Base-by-base conservation (phyloP, 2,888 invertebrate genomes). In the Tachystola acroxantha region DNA sequence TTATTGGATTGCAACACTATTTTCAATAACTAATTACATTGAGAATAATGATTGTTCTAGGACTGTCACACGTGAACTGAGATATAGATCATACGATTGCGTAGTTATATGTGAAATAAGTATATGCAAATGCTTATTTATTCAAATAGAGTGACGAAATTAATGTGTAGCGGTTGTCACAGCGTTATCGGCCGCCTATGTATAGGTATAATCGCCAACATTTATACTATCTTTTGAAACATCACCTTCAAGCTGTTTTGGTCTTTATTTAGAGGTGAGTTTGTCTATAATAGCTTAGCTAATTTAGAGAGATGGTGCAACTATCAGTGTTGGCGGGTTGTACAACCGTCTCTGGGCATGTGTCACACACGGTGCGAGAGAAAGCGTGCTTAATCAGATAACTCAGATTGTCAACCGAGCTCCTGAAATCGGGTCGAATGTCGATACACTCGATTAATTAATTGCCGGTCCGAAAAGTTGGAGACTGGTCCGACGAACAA, bases 381-480 rank as follows among this genome's bases (percentile, higher is more conserved):
- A 86, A 86, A 86, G 85, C 85, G 84, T 80, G 80, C 77, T 85
- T 80, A 76, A 86, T 86, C 85, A 85, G 86, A 85, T 84, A 86
- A 82, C 75, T 79, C 75, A 80, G 76, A 82, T 85, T 84, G 85
- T 85, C 86, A 85, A 85, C 81, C 77, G 72, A 70, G 77, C 82
- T 81, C 81, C 85, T 82, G 85, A 82, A 86, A 84, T 80, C 80
- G 80, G 86, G 84, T 84, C 85, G 80, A 79, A 77, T 80, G 82
- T 85, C 84, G 84, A 82, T 84, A 82, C 77, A 82, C 80, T 79
- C 84, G 78, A 79, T 82, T 84, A 81, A 85, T 86, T 86, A 84
- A 80, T 80, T 79, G 84, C 79, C 82, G 77, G 71, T 62, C 77
- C 79, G 71, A 78, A 78, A 80, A 74, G 64, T 72, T 70, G 71